A percentile compares a stretch with the other conserved stretches of the same genome.
Evolutionary conservation across 2,113 vertebrate species (phyloP).

Genomic region (Octodon degus): DNA sequence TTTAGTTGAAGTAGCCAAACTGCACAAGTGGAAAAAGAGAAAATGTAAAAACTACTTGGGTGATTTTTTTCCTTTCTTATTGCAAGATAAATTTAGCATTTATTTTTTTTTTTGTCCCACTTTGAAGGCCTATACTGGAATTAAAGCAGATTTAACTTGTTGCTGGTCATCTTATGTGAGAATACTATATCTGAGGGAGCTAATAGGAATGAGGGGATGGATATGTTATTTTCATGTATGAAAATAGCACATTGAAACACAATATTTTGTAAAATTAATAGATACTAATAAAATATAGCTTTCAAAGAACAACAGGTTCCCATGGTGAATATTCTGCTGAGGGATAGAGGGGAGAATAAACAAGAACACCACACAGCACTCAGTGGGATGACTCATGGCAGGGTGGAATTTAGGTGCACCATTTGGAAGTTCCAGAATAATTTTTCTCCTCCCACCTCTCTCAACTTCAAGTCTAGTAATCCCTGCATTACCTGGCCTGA

Average conservation of each 20-base stretch:
- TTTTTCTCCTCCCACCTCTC: not conserved
- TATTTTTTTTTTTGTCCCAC: conserved; percentile 51
- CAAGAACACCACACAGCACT: not conserved
- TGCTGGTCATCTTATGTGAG: not conserved
- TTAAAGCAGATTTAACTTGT: conserved; percentile 1
- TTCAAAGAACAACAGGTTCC: not conserved
- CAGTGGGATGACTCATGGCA: not conserved
- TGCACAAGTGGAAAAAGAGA: not conserved
- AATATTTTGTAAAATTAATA: not conserved
- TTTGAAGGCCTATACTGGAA: not conserved
- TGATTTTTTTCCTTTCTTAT: not conserved
- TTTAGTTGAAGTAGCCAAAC: conserved; percentile 17
- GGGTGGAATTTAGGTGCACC: not conserved
- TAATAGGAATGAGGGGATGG: not conserved
- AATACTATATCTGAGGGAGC: not conserved
- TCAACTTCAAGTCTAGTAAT: not conserved
- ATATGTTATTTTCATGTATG: not conserved
- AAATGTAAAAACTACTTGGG: not conserved
- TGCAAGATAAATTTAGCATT: not conserved
- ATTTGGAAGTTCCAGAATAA: not conserved
- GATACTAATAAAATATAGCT: not conserved
- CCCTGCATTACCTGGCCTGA: not conserved
- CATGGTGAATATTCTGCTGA: not conserved
- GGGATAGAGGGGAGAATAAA: not conserved
- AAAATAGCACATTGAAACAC: not conserved